Conservation (phyloP, 2,888 invertebrate genomes). For the Drosophila neoperkinsi region DNA sequence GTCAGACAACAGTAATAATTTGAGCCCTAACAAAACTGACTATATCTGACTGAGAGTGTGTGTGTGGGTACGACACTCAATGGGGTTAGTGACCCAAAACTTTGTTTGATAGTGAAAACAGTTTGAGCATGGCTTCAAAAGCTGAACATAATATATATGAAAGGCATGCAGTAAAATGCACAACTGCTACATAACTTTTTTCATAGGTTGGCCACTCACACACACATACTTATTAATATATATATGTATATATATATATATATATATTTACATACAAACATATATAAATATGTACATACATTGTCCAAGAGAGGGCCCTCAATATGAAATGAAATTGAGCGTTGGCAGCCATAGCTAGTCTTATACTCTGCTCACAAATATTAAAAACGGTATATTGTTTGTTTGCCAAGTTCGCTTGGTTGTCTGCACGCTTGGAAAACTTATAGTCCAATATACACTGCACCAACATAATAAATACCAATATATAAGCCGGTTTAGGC, state of each 20-base stretch:
- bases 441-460: background rate
- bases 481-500: background rate
- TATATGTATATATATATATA: background rate
- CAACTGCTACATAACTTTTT: background rate
- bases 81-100: slow-evolving; percentile 71
- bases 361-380: background rate
- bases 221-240: background rate
- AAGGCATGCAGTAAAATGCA: background rate
- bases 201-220: background rate
- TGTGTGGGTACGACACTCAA: slow-evolving; percentile 36
- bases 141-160: slow-evolving; percentile 12
- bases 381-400: background rate
- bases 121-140: slow-evolving; percentile 44
- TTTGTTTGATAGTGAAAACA: slow-evolving; percentile 60
- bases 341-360: background rate
- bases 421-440: background rate
- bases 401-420: background rate
- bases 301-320: background rate
- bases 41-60: slow-evolving; percentile 17
- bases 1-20: slow-evolving; percentile 49
- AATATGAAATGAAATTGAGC: background rate
- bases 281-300: background rate
- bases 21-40: slow-evolving; percentile 42
- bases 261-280: background rate
- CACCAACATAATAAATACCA: background rate